Evolutionary conservation across 2,113 vertebrate species (phyloP).

Genomic region (Laterallus jamaicensis): DNA sequence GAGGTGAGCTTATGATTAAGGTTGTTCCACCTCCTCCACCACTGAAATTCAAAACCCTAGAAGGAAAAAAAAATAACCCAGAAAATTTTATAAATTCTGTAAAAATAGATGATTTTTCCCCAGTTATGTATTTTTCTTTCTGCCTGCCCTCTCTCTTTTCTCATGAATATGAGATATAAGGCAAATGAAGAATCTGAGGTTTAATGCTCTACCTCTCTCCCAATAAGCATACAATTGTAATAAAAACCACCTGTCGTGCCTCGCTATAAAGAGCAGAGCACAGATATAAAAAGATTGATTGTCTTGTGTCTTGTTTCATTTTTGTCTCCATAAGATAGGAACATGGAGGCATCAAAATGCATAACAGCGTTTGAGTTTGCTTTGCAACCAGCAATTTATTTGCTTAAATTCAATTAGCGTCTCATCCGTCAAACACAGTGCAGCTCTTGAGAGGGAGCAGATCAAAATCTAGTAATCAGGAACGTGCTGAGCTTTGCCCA

Average conservation of each 20-base stretch:
- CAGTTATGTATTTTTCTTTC: not conserved
- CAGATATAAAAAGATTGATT: not conserved
- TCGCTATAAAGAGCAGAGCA: not conserved
- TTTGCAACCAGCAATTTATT: not conserved
- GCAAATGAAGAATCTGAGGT: not conserved
- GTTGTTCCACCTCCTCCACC: not conserved
- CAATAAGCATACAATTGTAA: not conserved
- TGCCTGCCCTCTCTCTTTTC: not conserved
- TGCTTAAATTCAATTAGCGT: constrained; percentile 9
- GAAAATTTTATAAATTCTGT: not conserved
- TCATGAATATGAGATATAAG: not conserved
- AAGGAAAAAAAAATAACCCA: not conserved
- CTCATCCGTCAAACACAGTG: not conserved
- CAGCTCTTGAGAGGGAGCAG: not conserved
- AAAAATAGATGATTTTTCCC: not conserved
- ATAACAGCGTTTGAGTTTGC: not conserved
- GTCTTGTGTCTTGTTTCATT: not conserved
- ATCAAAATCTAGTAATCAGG: not conserved
- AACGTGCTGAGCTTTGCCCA: not conserved
- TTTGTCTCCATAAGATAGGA: not conserved
- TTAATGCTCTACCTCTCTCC: not conserved
- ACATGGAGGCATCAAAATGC: not conserved
- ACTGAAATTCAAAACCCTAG: not conserved
- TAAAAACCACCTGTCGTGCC: not conserved
- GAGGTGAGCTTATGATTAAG: not conserved